Base-by-base conservation (phyloP, 1,140 invertebrate genomes). In the Drosophila kanapiae region DNA sequence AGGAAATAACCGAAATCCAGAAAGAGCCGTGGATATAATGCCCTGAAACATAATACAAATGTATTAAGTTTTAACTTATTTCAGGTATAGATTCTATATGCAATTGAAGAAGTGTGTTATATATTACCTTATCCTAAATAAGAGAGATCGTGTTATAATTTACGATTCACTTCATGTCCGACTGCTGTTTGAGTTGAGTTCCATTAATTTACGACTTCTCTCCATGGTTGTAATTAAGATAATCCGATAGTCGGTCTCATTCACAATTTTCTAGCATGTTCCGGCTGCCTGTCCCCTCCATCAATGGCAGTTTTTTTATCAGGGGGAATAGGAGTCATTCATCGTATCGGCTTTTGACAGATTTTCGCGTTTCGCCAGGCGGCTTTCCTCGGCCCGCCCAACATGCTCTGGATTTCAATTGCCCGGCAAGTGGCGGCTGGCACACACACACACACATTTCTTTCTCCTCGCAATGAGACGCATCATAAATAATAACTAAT, bases 401-500 rank as follows among this genome's bases (percentile, higher is more conserved):
- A 37, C 45, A 60, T 23, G 75, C 49, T 38, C 16, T 35, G 37
- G 48, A 43, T 76, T 64, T 76, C 51, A 74, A 75, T 75, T 63
- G 51, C 37, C 51, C 54, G 54, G 58, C 37, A 43, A 72, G 43
- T 75, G 68, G 58, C 49, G 40, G n/a, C 6, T 42, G 40, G 40
- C n/a, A 68, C 56, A 65, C 10, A 9, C 23, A 6, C 23, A 7
- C 42, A 64, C 54, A 61, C 37, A 56, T 51, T 9, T 51, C 23
- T 43, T 48, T 40, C 13, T 23, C 27, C 29, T 53, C 35, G 35
- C 48, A 71, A 56, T 49, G 59, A 64, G 57, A 64, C 48, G 64
- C 59, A 70, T 70, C 78, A 76, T 75, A 80, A 79, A 80, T 68
- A 80, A 78, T 78, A 75, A 71, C 67, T 72, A 75, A 74, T 72